Evolutionary conservation across 1,140 invertebrate species (phyloP), one percentile per base, ranked within the genome.

Genomic region (Vanessa atalanta): DNA sequence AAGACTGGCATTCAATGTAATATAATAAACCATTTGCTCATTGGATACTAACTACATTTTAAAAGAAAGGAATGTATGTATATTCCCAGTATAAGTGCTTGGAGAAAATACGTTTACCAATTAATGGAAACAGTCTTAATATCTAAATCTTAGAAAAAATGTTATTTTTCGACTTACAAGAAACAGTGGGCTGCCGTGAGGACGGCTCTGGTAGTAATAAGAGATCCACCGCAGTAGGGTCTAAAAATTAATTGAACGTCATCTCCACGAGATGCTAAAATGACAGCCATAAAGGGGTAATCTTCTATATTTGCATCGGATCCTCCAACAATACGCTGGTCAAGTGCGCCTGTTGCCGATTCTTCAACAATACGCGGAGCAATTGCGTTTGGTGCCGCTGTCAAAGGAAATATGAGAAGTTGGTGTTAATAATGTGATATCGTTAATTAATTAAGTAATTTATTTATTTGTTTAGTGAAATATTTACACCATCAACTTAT

Each of bases 121-220:
- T 43, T 8, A 43, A 43, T 11, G 3, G 6, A 43, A 43, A 43
- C 37, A 9, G 37, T 7, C 6, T 5, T 43, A 43, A 20, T 20
- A 20, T 20, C 20, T 20, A 20, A 5, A 37, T 37, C 31, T 37
- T 1, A 4, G 31, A 37, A 37, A 37, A 37, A 37, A 37, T 37
- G 7, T 37, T 43, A 9, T 9, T 9, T 9, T 43, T 9, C 26
- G 37, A 55, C 78, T 78, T 75, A 84, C 82, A 65, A 47, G 75
- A 93, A 87, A 70, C 94, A 94, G 79, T 94, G 94, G 66, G 94
- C 94, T 37, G 94, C 94, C 5, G 94, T 94, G 47, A 94, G 76
- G 1, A 94, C 86, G 72, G 89, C 81, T 1, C 73, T 85, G n/a
- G 60, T 3, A 3, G 80, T 84, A 67, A 94, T 90, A 9, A 94